Conservation (phyloP, 2,888 invertebrate species). For the Apamea monoglypha region DNA sequence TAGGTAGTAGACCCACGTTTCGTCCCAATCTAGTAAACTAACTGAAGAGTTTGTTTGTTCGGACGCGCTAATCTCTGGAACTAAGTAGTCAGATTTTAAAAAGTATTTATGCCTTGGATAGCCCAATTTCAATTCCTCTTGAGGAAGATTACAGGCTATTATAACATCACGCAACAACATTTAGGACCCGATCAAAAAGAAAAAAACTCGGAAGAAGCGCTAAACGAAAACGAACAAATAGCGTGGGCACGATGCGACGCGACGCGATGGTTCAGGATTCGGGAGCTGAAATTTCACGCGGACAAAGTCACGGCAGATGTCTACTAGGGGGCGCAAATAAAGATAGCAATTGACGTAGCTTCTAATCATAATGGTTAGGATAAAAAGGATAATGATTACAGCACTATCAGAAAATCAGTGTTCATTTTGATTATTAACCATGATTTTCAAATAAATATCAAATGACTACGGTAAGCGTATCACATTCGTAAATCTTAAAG, state of each 20-base stretch:
- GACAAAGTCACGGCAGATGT: background rate
- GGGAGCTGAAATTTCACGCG: too few species aligned
- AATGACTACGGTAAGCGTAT: slow-evolving; percentile 6
- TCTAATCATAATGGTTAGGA: background rate
- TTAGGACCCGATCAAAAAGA: background rate
- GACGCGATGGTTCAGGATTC: background rate
- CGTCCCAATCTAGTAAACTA: too few species aligned
- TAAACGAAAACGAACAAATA: background rate
- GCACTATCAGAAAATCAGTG: background rate
- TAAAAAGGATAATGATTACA: background rate
- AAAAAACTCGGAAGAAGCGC: background rate
- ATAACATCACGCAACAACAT: background rate
- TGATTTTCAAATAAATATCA: slow-evolving; percentile 27
- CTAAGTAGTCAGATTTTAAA: too few species aligned
- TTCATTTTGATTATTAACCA: background rate
- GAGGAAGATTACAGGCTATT: background rate
- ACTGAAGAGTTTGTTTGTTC: too few species aligned
- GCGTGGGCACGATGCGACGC: background rate
- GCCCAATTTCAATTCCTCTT: too few species aligned
- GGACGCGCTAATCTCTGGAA: too few species aligned
- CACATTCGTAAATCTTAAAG: background rate
- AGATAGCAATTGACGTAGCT: background rate
- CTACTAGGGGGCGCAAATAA: too few species aligned
- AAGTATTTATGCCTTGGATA: too few species aligned
- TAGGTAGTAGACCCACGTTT: too few species aligned